Evolutionary conservation across 1,140 invertebrate species (phyloP).

Genomic region (Armadillidium nasatum): DNA sequence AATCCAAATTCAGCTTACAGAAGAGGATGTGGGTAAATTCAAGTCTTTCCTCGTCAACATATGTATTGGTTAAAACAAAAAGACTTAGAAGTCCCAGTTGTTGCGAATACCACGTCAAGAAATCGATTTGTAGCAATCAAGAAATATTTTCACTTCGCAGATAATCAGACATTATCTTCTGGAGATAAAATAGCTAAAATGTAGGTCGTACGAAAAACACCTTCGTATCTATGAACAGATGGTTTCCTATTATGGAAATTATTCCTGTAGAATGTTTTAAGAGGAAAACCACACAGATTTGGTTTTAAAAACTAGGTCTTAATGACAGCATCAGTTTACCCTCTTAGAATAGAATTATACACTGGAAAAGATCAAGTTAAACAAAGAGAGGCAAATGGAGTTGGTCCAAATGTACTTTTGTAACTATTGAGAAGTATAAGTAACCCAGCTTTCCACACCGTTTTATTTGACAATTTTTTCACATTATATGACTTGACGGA

Average conservation of each 20-base stretch:
- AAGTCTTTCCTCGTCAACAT: neutral
- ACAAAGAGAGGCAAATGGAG: neutral
- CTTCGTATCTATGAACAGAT: conserved; percentile 53
- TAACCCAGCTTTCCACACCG: conserved; percentile 19
- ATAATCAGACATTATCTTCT: conserved; percentile 28
- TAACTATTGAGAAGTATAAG: conserved; percentile 9
- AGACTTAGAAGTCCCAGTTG: conserved; percentile 7
- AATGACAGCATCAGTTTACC: conserved; percentile 16
- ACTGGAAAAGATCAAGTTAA: conserved; percentile 14
- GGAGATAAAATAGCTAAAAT: conserved; percentile 44
- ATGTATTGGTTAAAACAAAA: conserved; percentile 13
- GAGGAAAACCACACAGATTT: conserved; percentile 52
- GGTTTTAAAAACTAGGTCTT: conserved; percentile 49
- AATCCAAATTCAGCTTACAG: neutral
- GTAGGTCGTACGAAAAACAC: conserved; percentile 43
- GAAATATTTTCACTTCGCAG: conserved; percentile 17
- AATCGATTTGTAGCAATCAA: conserved; percentile 29
- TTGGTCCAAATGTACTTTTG: conserved; percentile 24
- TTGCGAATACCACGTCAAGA: conserved; percentile 26
- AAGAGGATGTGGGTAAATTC: neutral
- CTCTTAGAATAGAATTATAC: conserved; percentile 23
- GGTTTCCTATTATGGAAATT: conserved; percentile 54
- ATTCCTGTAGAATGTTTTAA: conserved; percentile 52
- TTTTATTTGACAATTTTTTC: conserved; percentile 26
- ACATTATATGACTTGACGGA: conserved; percentile 25